Conservation (phyloP, 2,888 invertebrate genomes). For the Phengaris arion region DNA sequence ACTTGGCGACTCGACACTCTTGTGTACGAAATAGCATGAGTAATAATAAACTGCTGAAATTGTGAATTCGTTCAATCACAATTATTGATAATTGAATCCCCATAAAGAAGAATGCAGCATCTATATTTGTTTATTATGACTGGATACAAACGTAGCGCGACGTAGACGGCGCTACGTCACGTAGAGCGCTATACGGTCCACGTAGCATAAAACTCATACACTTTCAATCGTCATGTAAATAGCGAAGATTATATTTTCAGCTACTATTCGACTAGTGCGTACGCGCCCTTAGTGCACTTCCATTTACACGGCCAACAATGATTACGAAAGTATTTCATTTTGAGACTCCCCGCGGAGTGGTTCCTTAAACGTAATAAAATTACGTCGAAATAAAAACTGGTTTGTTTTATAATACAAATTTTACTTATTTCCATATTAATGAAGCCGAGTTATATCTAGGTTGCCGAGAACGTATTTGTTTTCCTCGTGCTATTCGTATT, state of each 20-base stretch:
- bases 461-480: not conserved
- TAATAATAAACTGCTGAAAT: not conserved
- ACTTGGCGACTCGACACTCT: constrained; percentile 3
- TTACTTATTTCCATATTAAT: constrained; percentile 28
- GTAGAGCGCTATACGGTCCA: not conserved
- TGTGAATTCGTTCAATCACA: too few relatives aligned
- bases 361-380: constrained; percentile 31
- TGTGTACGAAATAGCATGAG: not conserved
- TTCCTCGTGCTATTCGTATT: not conserved
- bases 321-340: constrained; percentile 46
- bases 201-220: not conserved
- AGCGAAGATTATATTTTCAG: too few relatives aligned
- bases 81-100: too few relatives aligned
- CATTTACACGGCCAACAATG: constrained; percentile 42
- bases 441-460: not conserved
- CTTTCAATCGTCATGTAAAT: too few relatives aligned
- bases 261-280: not conserved
- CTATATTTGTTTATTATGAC: too few relatives aligned
- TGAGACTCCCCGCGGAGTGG: constrained; percentile 35
- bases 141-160: not conserved
- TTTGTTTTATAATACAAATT: constrained; percentile 21
- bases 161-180: not conserved
- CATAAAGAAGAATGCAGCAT: too few relatives aligned
- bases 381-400: constrained; percentile 28
- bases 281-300: constrained; percentile 37